These are phyloP conservation scores for Carterocephalus palaemon DNA, from an alignment of 2,888 invertebrate species.

Conservation along the genomic window DNA sequence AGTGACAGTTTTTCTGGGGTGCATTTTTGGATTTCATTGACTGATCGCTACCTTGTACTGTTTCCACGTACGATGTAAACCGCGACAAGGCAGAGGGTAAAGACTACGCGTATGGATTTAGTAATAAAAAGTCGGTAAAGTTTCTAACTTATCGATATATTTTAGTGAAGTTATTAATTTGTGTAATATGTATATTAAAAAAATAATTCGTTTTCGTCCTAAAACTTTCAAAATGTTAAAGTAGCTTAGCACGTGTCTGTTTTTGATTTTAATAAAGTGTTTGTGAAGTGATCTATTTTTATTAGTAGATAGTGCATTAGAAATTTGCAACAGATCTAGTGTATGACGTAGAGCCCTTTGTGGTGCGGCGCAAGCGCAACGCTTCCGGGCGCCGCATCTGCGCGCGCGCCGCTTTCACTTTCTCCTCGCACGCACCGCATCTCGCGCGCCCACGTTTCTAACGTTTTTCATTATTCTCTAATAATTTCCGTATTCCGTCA, in stretches of 20 bases:
- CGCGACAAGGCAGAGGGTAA: slow-evolving; percentile 55
- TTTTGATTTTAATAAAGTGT: not conserved
- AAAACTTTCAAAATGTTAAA: not conserved
- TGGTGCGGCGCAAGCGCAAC: slow-evolving; percentile 49
- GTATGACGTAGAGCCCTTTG: slow-evolving; percentile 45
- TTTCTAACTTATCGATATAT: slow-evolving; percentile 45
- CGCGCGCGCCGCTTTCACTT: slow-evolving; percentile 74
- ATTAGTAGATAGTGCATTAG: slow-evolving; percentile 2
- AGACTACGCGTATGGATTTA: slow-evolving; percentile 71
- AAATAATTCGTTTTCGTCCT: no score
- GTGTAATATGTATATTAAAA: no score
- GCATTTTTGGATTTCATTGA: slow-evolving; percentile 12
- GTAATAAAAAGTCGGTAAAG: slow-evolving; percentile 76
- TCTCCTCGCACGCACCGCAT: slow-evolving; percentile 61
- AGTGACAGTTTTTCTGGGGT: slow-evolving; percentile 18
- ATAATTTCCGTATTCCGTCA: slow-evolving; percentile 46
- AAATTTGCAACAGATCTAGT: slow-evolving; percentile 18
- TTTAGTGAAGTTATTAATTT: slow-evolving; percentile 11
- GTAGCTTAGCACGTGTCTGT: not conserved
- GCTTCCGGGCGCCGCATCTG: slow-evolving; percentile 75
- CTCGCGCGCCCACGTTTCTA: slow-evolving; percentile 54
- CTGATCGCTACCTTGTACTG: slow-evolving; percentile 37
- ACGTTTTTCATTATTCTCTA: slow-evolving; percentile 50
- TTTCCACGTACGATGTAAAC: slow-evolving; percentile 60
- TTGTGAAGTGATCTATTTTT: not conserved